Conservation (phyloP, 2,888 invertebrate genomes). For the Ormia ochracea region DNA sequence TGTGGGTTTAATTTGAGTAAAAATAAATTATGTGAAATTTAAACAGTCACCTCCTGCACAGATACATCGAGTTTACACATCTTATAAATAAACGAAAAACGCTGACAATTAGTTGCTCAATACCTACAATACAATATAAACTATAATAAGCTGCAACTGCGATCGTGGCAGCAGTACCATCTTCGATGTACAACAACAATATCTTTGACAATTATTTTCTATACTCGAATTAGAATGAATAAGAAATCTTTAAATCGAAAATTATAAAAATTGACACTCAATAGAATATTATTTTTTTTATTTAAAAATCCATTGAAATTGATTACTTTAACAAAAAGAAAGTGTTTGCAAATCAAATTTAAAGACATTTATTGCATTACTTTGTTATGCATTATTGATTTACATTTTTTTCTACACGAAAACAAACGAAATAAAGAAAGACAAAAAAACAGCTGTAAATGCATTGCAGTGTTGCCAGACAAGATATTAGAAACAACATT, state of each 20-base stretch:
- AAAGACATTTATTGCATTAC: no score
- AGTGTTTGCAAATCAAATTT: no score
- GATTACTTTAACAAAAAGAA: neutral
- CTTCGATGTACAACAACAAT: neutral
- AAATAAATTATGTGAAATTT: neutral
- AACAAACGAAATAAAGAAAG: no score
- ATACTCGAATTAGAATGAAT: neutral
- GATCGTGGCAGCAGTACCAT: constrained; percentile 5
- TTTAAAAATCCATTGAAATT: neutral
- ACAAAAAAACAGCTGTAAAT: no score
- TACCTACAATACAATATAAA: constrained; percentile 42
- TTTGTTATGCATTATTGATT: no score
- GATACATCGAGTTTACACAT: constrained; percentile 32
- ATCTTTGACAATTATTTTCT: neutral
- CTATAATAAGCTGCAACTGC: neutral
- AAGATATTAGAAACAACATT: no score
- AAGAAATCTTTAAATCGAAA: neutral
- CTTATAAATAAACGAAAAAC: neutral
- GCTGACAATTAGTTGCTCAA: constrained; percentile 42
- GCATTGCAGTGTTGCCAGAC: no score
- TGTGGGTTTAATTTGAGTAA: neutral
- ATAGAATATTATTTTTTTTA: neutral
- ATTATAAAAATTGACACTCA: neutral
- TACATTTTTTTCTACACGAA: no score
- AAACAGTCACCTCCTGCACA: constrained; percentile 60